These are phyloP conservation scores for Cremastobaeus sp. DNA, from an alignment of 2,888 invertebrate species.

Conservation along the genomic window DNA sequence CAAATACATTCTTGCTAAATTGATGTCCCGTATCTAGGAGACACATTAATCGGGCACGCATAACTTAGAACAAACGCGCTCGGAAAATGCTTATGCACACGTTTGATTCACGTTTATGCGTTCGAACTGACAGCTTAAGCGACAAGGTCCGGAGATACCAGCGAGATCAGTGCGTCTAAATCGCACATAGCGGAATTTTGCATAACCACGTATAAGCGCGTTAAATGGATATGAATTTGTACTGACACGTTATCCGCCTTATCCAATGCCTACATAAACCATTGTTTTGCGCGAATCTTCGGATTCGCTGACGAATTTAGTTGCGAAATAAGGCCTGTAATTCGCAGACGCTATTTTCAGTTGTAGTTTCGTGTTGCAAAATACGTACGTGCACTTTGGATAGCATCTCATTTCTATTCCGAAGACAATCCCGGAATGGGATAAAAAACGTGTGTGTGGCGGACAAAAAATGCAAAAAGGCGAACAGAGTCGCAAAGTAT, in stretches of 20 bases:
- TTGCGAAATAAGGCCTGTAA: too few relatives aligned
- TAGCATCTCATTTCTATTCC: background rate
- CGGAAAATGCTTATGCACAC: constrained; percentile 49
- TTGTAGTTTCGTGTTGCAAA: too few relatives aligned
- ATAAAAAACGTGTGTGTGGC: background rate
- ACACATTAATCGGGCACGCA: constrained; percentile 25
- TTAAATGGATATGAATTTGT: constrained; percentile 16
- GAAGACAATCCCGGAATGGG: background rate
- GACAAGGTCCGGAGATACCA: constrained; percentile 52
- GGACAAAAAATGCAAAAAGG: constrained; percentile 25
- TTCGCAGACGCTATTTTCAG: too few relatives aligned
- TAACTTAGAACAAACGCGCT: constrained; percentile 18
- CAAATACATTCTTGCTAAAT: constrained; percentile 46
- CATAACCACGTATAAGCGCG: constrained; percentile 1
- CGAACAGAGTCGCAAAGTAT: constrained; percentile 42
- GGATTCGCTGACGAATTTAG: too few relatives aligned
- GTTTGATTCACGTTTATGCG: constrained; percentile 58
- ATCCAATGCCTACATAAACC: constrained; percentile 24
- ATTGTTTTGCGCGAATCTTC: too few relatives aligned
- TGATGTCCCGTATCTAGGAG: constrained; percentile 41
- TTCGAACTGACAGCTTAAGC: constrained; percentile 57
- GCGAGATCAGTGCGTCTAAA: constrained; percentile 42
- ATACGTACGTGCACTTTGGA: too few relatives aligned
- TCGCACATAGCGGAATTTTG: constrained; percentile 33
- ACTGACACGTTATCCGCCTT: too few relatives aligned